Evolutionary conservation across 2,888 invertebrate species (phyloP).

Genomic region (Cheilosia urbana): DNA sequence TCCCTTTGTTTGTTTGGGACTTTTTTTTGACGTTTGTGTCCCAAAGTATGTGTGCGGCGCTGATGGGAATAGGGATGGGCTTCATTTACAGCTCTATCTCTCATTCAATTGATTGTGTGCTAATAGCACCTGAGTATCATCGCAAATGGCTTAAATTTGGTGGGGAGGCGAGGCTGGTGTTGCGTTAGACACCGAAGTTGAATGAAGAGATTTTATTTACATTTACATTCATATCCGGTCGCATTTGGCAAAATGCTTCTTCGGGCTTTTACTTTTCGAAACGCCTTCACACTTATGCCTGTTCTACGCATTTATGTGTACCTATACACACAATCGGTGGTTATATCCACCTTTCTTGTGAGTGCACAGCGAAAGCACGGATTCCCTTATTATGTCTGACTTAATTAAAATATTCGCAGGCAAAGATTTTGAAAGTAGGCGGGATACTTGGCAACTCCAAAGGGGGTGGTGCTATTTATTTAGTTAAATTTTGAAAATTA

Average conservation of each 20-base stretch:
- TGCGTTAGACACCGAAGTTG: not conserved
- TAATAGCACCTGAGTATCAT: slow-evolving; percentile 62
- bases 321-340: not conserved
- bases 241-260: slow-evolving; percentile 44
- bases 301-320: not conserved
- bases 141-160: slow-evolving; percentile 35
- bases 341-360: slow-evolving; percentile 15
- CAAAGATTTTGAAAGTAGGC: not conserved
- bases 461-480: not conserved
- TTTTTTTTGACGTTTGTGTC: not conserved
- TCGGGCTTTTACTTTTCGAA: slow-evolving; percentile 27
- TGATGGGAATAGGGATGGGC: not conserved
- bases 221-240: slow-evolving; percentile 55
- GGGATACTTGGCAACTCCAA: not conserved
- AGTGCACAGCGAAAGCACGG: slow-evolving; percentile 27
- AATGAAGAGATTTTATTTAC: slow-evolving; percentile 58
- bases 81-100: slow-evolving; percentile 51
- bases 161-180: not conserved
- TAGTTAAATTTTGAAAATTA: not conserved
- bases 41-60: slow-evolving; percentile 4
- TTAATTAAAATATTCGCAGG: slow-evolving; percentile 54
- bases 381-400: slow-evolving; percentile 18
- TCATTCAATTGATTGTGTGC: slow-evolving; percentile 55
- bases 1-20: slow-evolving; percentile 19
- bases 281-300: not conserved